Conservation (phyloP, 2,113 vertebrate genomes). For the Serilophus lunatus region DNA sequence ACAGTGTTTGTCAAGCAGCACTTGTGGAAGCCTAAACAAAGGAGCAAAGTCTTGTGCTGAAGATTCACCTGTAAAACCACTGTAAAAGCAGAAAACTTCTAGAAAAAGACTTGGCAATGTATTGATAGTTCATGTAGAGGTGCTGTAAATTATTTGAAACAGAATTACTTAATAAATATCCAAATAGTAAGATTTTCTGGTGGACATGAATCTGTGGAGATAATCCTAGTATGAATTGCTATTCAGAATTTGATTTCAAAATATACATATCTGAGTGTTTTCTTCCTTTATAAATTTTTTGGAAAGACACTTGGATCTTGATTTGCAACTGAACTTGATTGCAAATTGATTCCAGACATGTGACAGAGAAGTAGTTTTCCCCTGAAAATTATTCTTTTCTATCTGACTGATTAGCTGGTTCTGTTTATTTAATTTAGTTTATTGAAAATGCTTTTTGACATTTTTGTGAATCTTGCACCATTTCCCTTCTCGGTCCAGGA, state of each 20-base stretch:
- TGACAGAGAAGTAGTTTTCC: neutral
- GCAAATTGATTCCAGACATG: conserved; percentile 1
- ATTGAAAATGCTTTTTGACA: neutral
- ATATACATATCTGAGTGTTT: neutral
- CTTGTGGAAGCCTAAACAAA: neutral
- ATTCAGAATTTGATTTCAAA: neutral
- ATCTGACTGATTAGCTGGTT: neutral
- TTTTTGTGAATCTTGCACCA: neutral
- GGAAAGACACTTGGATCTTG: neutral
- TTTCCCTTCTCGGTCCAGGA: neutral
- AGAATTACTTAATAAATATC: neutral
- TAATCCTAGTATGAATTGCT: neutral
- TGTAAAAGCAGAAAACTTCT: neutral
- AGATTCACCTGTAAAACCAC: neutral
- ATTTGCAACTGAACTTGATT: conserved; percentile 1
- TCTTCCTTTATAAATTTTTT: neutral
- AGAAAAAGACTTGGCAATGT: neutral
- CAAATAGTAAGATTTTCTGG: neutral
- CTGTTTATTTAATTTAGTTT: conserved; percentile 13
- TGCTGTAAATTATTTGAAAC: neutral
- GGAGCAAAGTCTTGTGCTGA: neutral
- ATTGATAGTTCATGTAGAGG: neutral
- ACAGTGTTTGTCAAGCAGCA: neutral
- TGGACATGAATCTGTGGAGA: neutral
- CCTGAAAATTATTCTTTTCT: conserved; percentile 1